Conservation (phyloP, 1,140 invertebrate genomes). For the Conus ventricosus region DNA sequence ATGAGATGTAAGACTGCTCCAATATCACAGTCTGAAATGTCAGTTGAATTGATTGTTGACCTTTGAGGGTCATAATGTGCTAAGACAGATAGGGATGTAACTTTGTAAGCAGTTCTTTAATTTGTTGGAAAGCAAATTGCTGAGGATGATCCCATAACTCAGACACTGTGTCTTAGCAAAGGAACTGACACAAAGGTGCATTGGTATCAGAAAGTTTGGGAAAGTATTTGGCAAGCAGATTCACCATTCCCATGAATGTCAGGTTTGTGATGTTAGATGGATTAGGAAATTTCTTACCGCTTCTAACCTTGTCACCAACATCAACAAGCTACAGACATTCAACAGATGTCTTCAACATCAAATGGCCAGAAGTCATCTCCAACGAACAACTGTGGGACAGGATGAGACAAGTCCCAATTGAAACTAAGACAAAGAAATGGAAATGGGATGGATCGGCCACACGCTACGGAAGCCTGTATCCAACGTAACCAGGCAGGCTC, state of each 20-base stretch:
- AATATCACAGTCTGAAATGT: conserved; percentile 49
- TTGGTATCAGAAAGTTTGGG: conserved; percentile 30
- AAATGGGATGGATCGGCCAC: no score
- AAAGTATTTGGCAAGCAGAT: no score
- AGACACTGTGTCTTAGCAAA: conserved; percentile 36
- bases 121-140: conserved; percentile 33
- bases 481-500: no score
- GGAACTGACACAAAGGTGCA: conserved; percentile 37
- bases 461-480: no score
- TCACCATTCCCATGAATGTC: conserved; percentile 34
- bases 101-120: conserved; percentile 41
- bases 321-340: no score
- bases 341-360: no score
- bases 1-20: conserved; percentile 48
- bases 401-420: no score
- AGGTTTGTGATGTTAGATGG: conserved; percentile 54
- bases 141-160: conserved; percentile 36
- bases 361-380: no score
- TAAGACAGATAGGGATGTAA: conserved; percentile 32
- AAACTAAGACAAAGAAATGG: no score
- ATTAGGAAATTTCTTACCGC: conserved; percentile 50
- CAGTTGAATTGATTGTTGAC: conserved; percentile 39
- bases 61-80: conserved; percentile 43
- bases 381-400: no score
- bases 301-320: conserved; percentile 63